Evolutionary conservation across 1,140 invertebrate species (phyloP).

Genomic region (Ridgeia piscesae): DNA sequence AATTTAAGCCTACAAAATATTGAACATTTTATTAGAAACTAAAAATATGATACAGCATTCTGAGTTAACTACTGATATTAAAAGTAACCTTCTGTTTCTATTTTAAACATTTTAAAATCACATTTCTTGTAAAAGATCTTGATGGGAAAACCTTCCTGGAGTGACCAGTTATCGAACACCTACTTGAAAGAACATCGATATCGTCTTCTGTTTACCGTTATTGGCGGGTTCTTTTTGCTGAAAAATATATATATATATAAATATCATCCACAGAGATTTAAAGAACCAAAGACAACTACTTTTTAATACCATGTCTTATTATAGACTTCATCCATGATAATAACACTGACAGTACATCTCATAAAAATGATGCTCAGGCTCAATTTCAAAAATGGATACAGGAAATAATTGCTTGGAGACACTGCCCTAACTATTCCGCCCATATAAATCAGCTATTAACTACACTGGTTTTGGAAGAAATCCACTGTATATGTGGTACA

Average conservation of each 20-base stretch:
- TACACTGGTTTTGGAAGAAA: no score
- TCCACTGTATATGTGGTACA: no score
- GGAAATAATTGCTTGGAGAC: background rate
- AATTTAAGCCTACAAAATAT: no score
- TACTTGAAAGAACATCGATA: background rate
- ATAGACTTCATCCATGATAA: background rate
- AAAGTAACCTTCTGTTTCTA: no score
- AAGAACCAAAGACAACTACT: background rate
- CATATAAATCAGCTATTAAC: no score
- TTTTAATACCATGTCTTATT: background rate
- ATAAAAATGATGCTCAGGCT: background rate
- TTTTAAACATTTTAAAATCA: no score
- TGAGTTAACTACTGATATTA: no score
- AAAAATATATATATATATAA: background rate
- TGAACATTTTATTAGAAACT: no score
- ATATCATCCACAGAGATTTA: background rate
- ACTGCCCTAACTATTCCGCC: background rate
- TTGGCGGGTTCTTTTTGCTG: background rate
- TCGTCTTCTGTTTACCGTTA: background rate
- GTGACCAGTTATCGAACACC: background rate
- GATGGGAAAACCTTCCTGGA: no score
- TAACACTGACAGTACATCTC: background rate
- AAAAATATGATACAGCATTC: no score
- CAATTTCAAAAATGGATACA: background rate
- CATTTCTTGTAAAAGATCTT: no score